Conservation (phyloP, 2,113 vertebrate genomes). For the Myanophis thanlyinensis region DNA sequence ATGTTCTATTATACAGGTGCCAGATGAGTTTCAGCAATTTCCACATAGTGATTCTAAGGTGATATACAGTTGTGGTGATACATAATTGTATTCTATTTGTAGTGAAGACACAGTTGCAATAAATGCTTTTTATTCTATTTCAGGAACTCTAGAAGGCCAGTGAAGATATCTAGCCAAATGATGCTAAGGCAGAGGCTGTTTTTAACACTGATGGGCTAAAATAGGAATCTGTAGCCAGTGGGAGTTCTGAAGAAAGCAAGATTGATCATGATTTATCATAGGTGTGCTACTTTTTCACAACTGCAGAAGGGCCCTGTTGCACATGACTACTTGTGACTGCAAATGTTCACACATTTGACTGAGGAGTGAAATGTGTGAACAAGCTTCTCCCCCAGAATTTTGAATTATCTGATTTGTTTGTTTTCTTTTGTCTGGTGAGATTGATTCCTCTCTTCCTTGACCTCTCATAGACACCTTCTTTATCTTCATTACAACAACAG, state of each 20-base stretch:
- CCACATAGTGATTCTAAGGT: not conserved
- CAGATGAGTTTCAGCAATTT: not conserved
- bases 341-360: too few species aligned
- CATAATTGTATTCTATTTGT: not conserved
- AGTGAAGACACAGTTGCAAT: not conserved
- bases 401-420: conserved; percentile 23
- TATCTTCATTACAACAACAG: accelerated
- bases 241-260: not conserved
- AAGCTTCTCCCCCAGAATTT: conserved; percentile 28
- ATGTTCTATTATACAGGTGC: not conserved
- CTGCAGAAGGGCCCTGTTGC: not conserved
- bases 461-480: not conserved
- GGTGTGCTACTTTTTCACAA: not conserved
- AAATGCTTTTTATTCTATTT: not conserved
- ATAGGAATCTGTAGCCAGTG: not conserved
- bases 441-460: accelerated
- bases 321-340: not conserved
- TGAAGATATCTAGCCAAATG: not conserved
- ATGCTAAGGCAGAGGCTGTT: not conserved
- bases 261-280: not conserved
- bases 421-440: not conserved
- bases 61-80: not conserved
- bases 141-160: not conserved
- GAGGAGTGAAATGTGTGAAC: not conserved
- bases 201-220: not conserved